A percentile compares a stretch with the other conserved stretches of the same genome.
These are phyloP conservation scores for Carcina quercana DNA, from an alignment of 2,888 invertebrate genomes.

Conservation along the genomic window DNA sequence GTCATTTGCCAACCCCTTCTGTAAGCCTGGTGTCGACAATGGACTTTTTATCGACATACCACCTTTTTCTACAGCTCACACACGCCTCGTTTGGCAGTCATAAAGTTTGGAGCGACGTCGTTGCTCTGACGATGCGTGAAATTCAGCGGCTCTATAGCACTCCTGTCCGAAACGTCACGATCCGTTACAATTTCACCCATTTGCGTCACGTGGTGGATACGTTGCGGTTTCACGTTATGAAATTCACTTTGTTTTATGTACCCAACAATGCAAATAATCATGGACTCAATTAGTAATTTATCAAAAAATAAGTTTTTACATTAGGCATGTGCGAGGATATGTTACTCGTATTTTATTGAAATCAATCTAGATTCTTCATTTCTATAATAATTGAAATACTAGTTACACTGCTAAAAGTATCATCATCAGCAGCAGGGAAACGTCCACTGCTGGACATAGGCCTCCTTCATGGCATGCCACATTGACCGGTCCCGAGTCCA, in stretches of 20 bases:
- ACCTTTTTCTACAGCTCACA: conserved; percentile 46
- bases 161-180: conserved; percentile 24
- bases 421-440: too few relatives aligned
- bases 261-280: too few relatives aligned
- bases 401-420: too few relatives aligned
- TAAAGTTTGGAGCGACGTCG: conserved; percentile 43
- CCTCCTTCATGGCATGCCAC: too few relatives aligned
- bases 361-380: too few relatives aligned
- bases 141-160: conserved; percentile 30
- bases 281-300: too few relatives aligned
- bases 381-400: too few relatives aligned
- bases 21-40: conserved; percentile 52
- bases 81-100: conserved; percentile 52
- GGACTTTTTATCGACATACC: conserved; percentile 58
- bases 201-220: not conserved
- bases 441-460: too few relatives aligned
- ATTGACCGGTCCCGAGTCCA: too few relatives aligned
- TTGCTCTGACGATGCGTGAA: conserved; percentile 37
- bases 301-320: too few relatives aligned
- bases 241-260: not conserved
- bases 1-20: conserved; percentile 57
- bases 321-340: too few relatives aligned
- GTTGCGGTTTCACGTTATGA: not conserved
- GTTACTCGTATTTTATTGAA: too few relatives aligned
- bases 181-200: conserved; percentile 28